Evolutionary conservation across 2,113 vertebrate genomes (phyloP).

Genomic region (Brachypteracias leptosomus): DNA sequence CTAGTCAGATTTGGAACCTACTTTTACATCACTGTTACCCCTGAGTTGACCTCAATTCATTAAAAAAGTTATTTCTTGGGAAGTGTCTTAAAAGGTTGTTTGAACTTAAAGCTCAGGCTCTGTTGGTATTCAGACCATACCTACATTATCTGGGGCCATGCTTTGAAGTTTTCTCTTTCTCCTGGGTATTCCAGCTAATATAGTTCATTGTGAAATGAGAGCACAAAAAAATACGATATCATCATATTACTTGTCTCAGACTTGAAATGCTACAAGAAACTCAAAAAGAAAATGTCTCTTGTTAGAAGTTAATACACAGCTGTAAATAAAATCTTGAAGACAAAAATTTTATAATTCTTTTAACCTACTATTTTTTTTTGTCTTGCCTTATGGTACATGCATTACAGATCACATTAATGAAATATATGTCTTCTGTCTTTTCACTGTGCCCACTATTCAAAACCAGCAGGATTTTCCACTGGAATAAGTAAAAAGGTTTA

Average conservation of each 20-base stretch:
- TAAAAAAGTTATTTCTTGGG: conserved; percentile 71
- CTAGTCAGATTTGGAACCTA: conserved; percentile 6
- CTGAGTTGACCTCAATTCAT: conserved; percentile 70
- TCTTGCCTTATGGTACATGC: not conserved
- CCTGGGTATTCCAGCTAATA: conserved; percentile 59
- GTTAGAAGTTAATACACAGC: not conserved
- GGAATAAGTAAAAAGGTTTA: not conserved
- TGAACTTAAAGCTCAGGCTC: conserved; percentile 60
- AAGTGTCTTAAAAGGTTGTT: conserved; percentile 65
- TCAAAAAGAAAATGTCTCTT: not conserved
- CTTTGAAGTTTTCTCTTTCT: conserved; percentile 69
- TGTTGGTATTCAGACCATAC: conserved; percentile 57
- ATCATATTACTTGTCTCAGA: conserved; percentile 23
- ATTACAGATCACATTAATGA: not conserved
- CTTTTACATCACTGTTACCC: conserved; percentile 53
- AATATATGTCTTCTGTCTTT: not conserved
- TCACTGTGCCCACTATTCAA: not conserved
- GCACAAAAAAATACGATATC: conserved; percentile 30
- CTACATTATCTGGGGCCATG: conserved; percentile 33
- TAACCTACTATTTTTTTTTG: not conserved
- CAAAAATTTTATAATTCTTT: not conserved
- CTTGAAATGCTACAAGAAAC: not conserved
- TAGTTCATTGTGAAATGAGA: conserved; percentile 57
- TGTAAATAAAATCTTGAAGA: not conserved
- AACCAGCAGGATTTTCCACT: not conserved